These are phyloP conservation scores for Remorina albescens DNA, from an alignment of 2,797 vertebrate genomes.

Conservation along the genomic window DNA sequence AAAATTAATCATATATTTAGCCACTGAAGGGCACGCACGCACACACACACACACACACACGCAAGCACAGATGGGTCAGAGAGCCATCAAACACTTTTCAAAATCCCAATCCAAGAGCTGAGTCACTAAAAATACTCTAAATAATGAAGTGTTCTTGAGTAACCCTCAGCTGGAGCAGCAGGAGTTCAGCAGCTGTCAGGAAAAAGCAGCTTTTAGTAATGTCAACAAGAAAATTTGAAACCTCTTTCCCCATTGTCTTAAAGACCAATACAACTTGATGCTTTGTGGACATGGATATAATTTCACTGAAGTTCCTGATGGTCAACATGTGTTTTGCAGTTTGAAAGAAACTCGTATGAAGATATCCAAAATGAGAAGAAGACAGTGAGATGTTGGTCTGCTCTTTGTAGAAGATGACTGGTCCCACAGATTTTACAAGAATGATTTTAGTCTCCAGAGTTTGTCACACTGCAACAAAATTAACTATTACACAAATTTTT, in stretches of 20 bases:
- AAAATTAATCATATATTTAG: no score
- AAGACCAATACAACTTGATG: neutral
- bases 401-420: neutral
- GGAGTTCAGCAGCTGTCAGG: neutral
- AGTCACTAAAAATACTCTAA: no score
- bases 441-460: conserved; percentile 6
- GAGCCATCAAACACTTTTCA: no score
- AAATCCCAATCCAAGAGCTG: no score
- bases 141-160: neutral
- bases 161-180: neutral
- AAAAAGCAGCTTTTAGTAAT: neutral
- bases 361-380: neutral
- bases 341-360: neutral
- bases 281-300: neutral
- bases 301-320: neutral
- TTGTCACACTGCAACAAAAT: neutral
- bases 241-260: neutral
- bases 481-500: conserved; percentile 1
- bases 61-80: no score
- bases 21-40: no score
- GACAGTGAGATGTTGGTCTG: neutral
- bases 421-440: neutral
- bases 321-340: conserved; percentile 28
- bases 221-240: neutral
- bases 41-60: no score